Conservation (phyloP, 2,888 invertebrate species). For the Scrobipalpa costella region DNA sequence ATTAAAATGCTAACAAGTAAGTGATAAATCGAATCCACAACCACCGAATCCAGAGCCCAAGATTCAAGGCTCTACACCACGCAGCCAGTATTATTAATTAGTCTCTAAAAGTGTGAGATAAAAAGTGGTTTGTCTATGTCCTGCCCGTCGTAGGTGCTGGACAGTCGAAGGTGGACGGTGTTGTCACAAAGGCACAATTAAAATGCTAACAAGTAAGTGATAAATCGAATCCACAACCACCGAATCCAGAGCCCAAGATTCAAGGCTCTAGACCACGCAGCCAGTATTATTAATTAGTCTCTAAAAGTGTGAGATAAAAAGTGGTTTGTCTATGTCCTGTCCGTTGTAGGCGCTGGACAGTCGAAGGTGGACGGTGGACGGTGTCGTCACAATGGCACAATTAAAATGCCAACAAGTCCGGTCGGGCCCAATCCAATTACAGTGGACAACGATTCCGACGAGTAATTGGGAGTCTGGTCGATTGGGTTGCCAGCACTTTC, state of each 20-base stretch:
- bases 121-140: slow-evolving; percentile 69
- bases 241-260: not conserved
- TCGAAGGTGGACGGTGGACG: slow-evolving; percentile 49
- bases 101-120: slow-evolving; percentile 52
- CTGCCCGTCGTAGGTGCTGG: too few species aligned
- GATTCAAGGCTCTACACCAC: not conserved
- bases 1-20: too few species aligned
- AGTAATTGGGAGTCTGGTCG: slow-evolving; percentile 76
- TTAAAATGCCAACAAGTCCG: slow-evolving; percentile 81
- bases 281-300: slow-evolving; percentile 36
- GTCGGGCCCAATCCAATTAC: slow-evolving; percentile 80
- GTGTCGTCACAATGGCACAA: slow-evolving; percentile 80
- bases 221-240: too few species aligned
- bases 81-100: slow-evolving; percentile 38
- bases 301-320: slow-evolving; percentile 60
- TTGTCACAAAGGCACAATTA: too few species aligned
- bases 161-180: too few species aligned
- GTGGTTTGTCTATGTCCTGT: slow-evolving; percentile 65
- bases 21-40: too few species aligned
- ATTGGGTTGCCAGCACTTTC: slow-evolving; percentile 35
- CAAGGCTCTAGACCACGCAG: not conserved
- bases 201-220: slow-evolving; percentile 82
- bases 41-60: not conserved
- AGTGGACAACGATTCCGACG: slow-evolving; percentile 78
- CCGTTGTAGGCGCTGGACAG: slow-evolving; percentile 35